phyloP scores from a whole-genome alignment of 2,113 vertebrate genomes.

The Calidris pygmaea region DNA sequence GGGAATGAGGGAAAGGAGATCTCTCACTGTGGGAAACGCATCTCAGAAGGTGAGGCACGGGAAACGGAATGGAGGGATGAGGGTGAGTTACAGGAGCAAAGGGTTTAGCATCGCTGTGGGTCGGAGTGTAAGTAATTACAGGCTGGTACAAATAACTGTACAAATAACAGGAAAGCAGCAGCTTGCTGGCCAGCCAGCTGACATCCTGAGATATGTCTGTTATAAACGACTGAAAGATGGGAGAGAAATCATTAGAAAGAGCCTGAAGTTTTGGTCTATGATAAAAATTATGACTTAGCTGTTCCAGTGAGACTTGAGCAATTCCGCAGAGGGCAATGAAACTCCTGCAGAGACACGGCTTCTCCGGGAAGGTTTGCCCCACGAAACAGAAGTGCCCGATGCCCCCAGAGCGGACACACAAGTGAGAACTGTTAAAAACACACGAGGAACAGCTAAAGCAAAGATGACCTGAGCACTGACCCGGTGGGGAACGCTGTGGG shows the following conservation, averaged over 20 bases:
- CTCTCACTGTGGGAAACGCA: background rate
- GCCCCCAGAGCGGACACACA: no score
- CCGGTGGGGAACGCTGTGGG: background rate
- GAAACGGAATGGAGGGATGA: background rate
- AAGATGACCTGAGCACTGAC: background rate
- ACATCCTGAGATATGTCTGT: no score
- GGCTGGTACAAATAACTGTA: no score
- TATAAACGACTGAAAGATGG: background rate
- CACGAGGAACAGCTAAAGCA: background rate
- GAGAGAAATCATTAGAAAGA: background rate
- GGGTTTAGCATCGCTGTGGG: background rate
- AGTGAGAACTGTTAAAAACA: background rate
- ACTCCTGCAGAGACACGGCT: fast-evolving
- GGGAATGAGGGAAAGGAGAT: background rate
- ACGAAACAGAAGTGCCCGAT: background rate
- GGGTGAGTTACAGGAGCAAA: background rate
- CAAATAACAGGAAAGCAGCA: background rate
- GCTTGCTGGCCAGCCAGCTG: background rate
- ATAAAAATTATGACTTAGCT: background rate
- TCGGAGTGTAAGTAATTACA: background rate
- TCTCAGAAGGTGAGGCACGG: background rate
- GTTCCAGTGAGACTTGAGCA: background rate
- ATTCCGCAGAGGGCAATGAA: background rate
- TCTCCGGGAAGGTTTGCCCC: background rate
- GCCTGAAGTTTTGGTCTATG: background rate